These are phyloP conservation scores for Branchinecta lynchi DNA, from an alignment of 1,140 invertebrate species.

Conservation along the genomic window DNA sequence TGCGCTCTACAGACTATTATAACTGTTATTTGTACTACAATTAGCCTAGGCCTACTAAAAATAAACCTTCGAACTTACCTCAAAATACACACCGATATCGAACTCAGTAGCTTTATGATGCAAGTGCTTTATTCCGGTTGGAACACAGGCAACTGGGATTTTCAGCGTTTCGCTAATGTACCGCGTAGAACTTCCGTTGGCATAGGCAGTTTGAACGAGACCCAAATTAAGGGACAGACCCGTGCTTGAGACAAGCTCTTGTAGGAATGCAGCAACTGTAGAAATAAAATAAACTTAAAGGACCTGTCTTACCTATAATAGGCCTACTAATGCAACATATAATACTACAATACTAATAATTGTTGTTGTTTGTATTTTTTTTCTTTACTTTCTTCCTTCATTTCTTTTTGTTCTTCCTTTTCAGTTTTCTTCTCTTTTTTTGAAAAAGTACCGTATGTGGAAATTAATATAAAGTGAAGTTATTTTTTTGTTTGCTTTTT, in stretches of 20 bases:
- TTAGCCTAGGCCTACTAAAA: not conserved
- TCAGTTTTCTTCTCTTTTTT: too few species aligned
- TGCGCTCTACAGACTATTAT: too few species aligned
- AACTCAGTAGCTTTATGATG: conserved; percentile 76
- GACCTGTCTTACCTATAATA: too few species aligned
- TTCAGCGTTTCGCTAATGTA: conserved; percentile 75
- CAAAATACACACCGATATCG: conserved; percentile 96
- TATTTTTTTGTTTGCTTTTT: too few species aligned
- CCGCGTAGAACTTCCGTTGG: conserved; percentile 87
- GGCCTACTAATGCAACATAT: too few species aligned
- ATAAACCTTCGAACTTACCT: conserved; percentile 31
- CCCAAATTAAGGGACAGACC: conserved; percentile 58
- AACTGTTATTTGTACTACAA: too few species aligned
- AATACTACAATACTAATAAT: too few species aligned
- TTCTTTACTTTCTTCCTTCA: too few species aligned
- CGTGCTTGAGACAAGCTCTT: conserved; percentile 50
- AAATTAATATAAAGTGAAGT: too few species aligned
- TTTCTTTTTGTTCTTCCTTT: too few species aligned
- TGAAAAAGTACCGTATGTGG: too few species aligned
- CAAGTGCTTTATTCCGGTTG: conserved; percentile 97
- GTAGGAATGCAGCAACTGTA: conserved; percentile 58
- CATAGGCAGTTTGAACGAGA: conserved; percentile 93
- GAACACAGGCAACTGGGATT: conserved; percentile 62
- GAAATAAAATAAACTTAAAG: not conserved
- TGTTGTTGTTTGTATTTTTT: too few species aligned